These are phyloP conservation scores for Balearica regulorum DNA, from an alignment of 2,797 vertebrate species.

Conservation along the genomic window DNA sequence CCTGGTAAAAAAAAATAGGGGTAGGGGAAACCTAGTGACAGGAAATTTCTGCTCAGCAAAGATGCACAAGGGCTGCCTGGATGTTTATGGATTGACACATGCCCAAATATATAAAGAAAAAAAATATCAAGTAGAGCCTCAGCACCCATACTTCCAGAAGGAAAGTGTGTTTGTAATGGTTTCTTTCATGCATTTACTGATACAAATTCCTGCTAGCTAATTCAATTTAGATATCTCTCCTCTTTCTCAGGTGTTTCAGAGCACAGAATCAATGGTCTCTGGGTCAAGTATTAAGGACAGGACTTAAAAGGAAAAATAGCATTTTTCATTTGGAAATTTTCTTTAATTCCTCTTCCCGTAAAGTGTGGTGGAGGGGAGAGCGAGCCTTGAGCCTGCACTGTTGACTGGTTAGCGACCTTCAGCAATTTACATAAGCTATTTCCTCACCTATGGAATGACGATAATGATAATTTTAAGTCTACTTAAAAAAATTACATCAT, in stretches of 20 bases:
- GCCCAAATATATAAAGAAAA: background rate
- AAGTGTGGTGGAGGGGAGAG: background rate
- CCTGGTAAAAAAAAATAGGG: background rate
- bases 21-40: background rate
- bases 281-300: background rate
- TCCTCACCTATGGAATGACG: conserved; percentile 30
- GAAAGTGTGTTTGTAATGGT: background rate
- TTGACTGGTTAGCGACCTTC: conserved; percentile 25
- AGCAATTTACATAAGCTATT: conserved; percentile 41
- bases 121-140: background rate
- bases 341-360: background rate
- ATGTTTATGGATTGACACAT: background rate
- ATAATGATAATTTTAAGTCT: conserved; percentile 26
- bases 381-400: background rate
- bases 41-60: background rate
- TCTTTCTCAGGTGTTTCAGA: background rate
- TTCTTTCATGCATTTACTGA: background rate
- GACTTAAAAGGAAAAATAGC: background rate
- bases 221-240: background rate
- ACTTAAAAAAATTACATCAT: background rate
- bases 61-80: background rate
- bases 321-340: conserved; percentile 10
- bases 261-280: background rate
- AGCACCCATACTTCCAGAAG: background rate
- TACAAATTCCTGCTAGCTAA: background rate